Conservation (phyloP, 1,140 invertebrate genomes). For the Drosophila elegans region DNA sequence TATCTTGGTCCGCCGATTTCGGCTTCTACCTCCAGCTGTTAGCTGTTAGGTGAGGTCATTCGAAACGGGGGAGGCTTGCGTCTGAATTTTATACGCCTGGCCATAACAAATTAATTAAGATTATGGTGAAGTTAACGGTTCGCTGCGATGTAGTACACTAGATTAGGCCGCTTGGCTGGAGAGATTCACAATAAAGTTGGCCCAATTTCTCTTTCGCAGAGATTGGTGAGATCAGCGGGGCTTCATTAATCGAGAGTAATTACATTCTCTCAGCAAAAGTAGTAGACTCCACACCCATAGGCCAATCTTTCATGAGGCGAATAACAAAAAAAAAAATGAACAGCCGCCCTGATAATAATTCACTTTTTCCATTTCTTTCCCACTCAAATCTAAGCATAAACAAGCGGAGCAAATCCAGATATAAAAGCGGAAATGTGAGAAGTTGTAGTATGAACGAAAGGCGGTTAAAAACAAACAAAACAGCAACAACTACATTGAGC, state of each 20-base stretch:
- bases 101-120: constrained; percentile 57
- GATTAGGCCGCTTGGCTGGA: neutral
- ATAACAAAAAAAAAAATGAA: neutral
- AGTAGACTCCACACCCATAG: constrained; percentile 1
- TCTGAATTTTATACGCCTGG: constrained; percentile 20
- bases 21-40: constrained; percentile 25
- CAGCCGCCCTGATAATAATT: constrained; percentile 21
- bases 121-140: constrained; percentile 30
- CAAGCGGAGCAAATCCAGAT: constrained; percentile 19
- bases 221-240: constrained; percentile 24
- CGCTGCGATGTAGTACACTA: constrained; percentile 11
- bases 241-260: constrained; percentile 22
- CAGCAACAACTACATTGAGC: constrained; percentile 9
- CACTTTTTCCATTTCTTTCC: constrained; percentile 14
- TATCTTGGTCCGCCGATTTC: constrained; percentile 8
- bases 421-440: constrained; percentile 61
- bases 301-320: neutral
- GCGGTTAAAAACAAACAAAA: constrained; percentile 9
- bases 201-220: constrained; percentile 23
- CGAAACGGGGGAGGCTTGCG: constrained; percentile 12
- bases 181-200: constrained; percentile 10
- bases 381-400: constrained; percentile 1
- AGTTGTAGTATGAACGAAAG: constrained; percentile 38
- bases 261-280: neutral
- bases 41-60: constrained; percentile 35